These are phyloP conservation scores for Marmota flaviventris DNA, from an alignment of 2,113 vertebrate species.

Conservation along the genomic window DNA sequence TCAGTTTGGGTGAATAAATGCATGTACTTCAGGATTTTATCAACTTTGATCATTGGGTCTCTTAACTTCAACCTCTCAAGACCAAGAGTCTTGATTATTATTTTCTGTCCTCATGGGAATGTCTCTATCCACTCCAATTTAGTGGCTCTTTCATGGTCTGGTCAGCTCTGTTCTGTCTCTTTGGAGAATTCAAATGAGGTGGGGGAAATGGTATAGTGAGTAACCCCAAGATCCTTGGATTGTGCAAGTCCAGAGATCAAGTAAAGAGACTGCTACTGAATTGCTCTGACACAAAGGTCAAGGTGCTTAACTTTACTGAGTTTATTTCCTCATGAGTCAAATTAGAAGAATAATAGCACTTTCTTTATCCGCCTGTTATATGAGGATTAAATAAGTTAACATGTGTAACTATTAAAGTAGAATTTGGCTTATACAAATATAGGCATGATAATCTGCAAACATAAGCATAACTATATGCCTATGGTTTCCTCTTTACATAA, in stretches of 20 bases:
- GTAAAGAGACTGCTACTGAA: neutral
- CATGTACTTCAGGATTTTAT: neutral
- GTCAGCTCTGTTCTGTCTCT: neutral
- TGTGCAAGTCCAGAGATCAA: neutral
- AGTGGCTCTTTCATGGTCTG: neutral
- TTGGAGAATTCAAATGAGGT: conserved; percentile 19
- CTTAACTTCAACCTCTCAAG: neutral
- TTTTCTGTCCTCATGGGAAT: neutral
- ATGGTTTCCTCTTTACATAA: neutral
- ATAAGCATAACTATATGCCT: neutral
- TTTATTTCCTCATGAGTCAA: neutral
- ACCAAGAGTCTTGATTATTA: neutral
- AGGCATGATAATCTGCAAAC: neutral
- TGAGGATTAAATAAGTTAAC: neutral
- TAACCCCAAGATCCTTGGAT: neutral
- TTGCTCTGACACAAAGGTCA: neutral
- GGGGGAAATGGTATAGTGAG: neutral
- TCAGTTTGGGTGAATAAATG: neutral
- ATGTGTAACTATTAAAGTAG: neutral
- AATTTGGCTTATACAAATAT: neutral
- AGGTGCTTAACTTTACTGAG: neutral
- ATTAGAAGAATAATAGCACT: neutral
- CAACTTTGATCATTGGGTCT: neutral
- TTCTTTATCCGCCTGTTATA: neutral
- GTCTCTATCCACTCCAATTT: neutral